A percentile compares a stretch with the other conserved stretches of the same genome.
These are phyloP conservation scores for Odontocolon sp. DNA, from an alignment of 2,888 invertebrate species.

Conservation along the genomic window DNA sequence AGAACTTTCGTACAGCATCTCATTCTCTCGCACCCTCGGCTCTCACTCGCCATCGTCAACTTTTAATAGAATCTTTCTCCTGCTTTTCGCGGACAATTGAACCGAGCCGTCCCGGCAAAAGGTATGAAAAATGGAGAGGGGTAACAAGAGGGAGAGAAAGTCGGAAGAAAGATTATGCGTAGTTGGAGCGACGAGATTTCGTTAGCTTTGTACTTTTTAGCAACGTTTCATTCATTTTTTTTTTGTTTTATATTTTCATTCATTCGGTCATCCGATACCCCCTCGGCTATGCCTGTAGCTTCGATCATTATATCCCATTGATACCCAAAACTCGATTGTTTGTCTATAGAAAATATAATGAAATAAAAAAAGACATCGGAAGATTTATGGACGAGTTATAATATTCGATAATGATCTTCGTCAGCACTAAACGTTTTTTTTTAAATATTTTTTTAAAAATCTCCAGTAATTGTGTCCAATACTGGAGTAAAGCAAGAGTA, in stretches of 20 bases:
- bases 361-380: no score
- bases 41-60: constrained; percentile 70
- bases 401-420: no score
- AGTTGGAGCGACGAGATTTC: background rate
- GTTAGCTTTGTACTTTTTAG: background rate
- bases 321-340: background rate
- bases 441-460: no score
- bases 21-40: constrained; percentile 21
- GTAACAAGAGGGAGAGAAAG: constrained; percentile 1
- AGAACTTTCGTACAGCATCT: no score
- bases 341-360: background rate
- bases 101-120: constrained; percentile 60
- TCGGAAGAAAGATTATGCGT: background rate
- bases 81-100: constrained; percentile 71
- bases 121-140: constrained; percentile 11
- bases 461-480: no score
- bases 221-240: background rate
- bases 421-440: no score
- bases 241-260: background rate
- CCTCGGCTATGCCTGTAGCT: background rate
- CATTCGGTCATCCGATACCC: background rate
- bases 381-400: no score
- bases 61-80: constrained; percentile 76
- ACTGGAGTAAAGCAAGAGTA: no score
- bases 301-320: background rate